Evolutionary conservation across 2,888 invertebrate species (phyloP), one percentile per base, ranked within the genome.

Genomic region (Caenorhabditis angaria): DNA sequence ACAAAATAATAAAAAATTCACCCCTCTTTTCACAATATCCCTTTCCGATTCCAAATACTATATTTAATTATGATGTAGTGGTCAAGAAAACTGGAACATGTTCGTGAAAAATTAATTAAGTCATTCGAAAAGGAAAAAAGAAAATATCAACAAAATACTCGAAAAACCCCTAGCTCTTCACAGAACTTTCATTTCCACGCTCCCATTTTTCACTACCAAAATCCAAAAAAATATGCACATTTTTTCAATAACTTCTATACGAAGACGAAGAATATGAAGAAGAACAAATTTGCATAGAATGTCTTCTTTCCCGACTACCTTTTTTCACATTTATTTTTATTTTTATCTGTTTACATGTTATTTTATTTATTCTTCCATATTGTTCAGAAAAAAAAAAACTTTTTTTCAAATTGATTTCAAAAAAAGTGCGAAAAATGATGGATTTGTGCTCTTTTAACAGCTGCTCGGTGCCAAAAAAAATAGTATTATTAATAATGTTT

Each of bases 1-100:
- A n/a, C n/a, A 41, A 41, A 41, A 41, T 41, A 41, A 41, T 41
- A 41, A 41, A 41, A 41, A 41, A 41, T 41, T 41, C 41, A 41
- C 41, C 41, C 18, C 41, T 41, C 41, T 14, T 41, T 18, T 18
- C 3, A 41, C 18, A 14, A 10, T 41, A 41, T 18, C 18, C 41
- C 18, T 18, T 41, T 41, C 41, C n/a, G n/a, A n/a, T 41, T 12
- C 18, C 18, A 41, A 18, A 41, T 41, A 3, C 41, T 10, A 41
- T 41, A 41, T 41, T 41, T 41, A 41, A 41, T 41, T 41, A 41
- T 41, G 41, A 41, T 41, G 41, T 41, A 41, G 41, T 41, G 41
- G 41, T 41, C 41, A 41, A 41, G 41, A 41, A 14, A 14, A 41
- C n/a, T n/a, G n/a, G n/a, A n/a, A n/a, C n/a, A n/a, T n/a, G n/a